These are phyloP conservation scores for Bursaphelenchus okinawaensis DNA, from an alignment of 2,888 invertebrate species.

Conservation along the genomic window DNA sequence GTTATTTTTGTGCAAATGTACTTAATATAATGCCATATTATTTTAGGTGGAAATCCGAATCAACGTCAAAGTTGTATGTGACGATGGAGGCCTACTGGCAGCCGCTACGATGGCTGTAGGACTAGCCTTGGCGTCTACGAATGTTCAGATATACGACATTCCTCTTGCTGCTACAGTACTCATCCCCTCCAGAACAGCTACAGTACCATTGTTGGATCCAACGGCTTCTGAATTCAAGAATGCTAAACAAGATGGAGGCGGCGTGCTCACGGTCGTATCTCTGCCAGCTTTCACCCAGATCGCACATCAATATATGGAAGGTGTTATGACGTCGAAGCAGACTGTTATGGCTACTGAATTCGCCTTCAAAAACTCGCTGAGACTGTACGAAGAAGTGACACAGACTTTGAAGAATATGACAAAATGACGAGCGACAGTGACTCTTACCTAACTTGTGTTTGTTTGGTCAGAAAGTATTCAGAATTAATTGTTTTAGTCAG, in stretches of 20 bases:
- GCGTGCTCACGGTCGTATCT: constrained; percentile 7
- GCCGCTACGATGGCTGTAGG: constrained; percentile 15
- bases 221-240: constrained; percentile 15
- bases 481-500: too few relatives aligned
- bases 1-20: too few relatives aligned
- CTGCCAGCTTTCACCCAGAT: constrained; percentile 9
- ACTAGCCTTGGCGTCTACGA: constrained; percentile 20
- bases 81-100: constrained; percentile 27
- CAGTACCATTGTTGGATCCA: constrained; percentile 13
- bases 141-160: constrained; percentile 22
- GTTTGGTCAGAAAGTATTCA: too few relatives aligned
- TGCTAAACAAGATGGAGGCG: constrained; percentile 4
- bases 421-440: too few relatives aligned
- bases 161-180: constrained; percentile 18
- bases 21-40: neutral
- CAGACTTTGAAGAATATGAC: constrained; percentile 3
- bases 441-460: neutral
- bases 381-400: constrained; percentile 1
- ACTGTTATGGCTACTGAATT: neutral
- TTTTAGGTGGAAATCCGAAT: constrained; percentile 27
- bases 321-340: constrained; percentile 8
- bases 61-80: constrained; percentile 26
- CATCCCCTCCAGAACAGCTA: neutral
- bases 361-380: constrained; percentile 11
- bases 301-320: constrained; percentile 6